These are phyloP conservation scores for Motacilla alba DNA, from an alignment of 2,113 vertebrate species.

Conservation along the genomic window DNA sequence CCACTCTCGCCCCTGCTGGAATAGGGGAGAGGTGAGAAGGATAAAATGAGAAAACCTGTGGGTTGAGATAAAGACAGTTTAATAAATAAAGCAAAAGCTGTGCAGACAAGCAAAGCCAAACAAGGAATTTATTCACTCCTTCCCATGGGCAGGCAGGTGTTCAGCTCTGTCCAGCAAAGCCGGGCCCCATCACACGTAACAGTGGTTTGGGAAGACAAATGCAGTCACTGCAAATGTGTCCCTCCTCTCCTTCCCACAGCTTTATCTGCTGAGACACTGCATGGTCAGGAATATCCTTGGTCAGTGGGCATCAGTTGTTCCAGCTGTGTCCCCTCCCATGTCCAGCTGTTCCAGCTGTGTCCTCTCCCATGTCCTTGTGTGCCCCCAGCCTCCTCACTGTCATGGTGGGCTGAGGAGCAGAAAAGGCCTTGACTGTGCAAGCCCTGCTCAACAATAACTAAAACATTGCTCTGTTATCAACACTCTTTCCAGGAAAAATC, in stretches of 20 bases:
- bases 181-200: rapidly evolving
- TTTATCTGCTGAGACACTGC: neutral
- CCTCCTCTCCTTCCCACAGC: neutral
- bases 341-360: neutral
- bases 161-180: neutral
- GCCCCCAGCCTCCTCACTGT: neutral
- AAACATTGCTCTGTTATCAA: neutral
- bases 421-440: neutral
- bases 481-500: neutral
- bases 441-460: neutral
- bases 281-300: neutral
- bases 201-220: neutral
- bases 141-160: neutral
- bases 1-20: rapidly evolving
- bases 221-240: neutral
- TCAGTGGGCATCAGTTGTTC: neutral
- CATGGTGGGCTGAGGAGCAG: neutral
- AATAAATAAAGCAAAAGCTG: neutral
- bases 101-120: neutral
- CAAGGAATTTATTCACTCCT: neutral
- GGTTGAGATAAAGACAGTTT: neutral
- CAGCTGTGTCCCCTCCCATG: neutral
- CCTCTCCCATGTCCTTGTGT: neutral
- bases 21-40: neutral
- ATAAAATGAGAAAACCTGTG: neutral